Conservation (phyloP, 2,797 vertebrate genomes). For the Poliocrania exsul region DNA sequence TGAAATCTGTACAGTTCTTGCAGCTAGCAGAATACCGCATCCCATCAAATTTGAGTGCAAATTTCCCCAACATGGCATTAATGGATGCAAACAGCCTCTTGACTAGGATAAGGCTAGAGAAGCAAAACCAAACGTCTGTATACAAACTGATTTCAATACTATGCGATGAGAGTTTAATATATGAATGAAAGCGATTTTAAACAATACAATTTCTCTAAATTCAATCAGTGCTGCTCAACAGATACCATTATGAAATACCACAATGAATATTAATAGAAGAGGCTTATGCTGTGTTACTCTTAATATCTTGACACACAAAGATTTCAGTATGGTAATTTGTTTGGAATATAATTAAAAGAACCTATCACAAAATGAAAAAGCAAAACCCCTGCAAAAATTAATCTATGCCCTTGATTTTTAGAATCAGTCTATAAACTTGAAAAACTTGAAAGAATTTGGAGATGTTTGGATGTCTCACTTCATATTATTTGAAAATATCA, state of each 20-base stretch:
- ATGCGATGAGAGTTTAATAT: not conserved
- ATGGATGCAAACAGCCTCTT: not conserved
- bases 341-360: conserved; percentile 9
- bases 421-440: not conserved
- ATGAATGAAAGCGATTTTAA: conserved; percentile 31
- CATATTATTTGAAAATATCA: not conserved
- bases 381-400: not conserved
- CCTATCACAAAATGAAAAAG: not conserved
- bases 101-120: not conserved
- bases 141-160: conserved; percentile 9
- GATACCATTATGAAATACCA: not conserved
- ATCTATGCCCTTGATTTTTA: not conserved
- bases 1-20: not conserved
- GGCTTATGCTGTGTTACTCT: not conserved
- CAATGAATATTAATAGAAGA: conserved; percentile 9
- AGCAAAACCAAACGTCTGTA: not conserved
- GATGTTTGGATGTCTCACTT: not conserved
- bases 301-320: not conserved
- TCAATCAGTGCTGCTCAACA: conserved; percentile 25
- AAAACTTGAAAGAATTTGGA: not conserved
- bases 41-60: not conserved
- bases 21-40: not conserved
- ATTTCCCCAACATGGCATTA: not conserved
- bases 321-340: not conserved
- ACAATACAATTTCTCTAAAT: conserved; percentile 37